Percentiles rank a stretch among this genome's conserved stretches.
These are phyloP conservation scores for Laothoe populi DNA, from an alignment of 2,888 invertebrate genomes.

Conservation along the genomic window DNA sequence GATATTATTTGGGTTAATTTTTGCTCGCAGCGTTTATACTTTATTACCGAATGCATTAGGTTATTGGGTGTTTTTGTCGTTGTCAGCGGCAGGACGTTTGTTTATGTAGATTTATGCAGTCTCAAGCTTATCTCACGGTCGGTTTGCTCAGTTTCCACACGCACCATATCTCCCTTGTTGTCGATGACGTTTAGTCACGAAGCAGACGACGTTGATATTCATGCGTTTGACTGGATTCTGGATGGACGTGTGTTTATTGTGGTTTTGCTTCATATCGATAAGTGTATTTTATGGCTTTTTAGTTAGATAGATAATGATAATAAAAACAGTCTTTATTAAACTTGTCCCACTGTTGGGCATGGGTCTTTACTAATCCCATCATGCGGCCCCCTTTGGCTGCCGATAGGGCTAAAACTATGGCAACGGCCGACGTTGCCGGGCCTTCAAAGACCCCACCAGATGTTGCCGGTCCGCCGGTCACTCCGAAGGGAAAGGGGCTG, in stretches of 20 bases:
- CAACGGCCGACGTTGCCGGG: no score
- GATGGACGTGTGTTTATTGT: slow-evolving; percentile 1
- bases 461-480: no score
- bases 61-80: slow-evolving; percentile 28
- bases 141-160: slow-evolving; percentile 68
- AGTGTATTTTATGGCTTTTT: no score
- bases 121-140: slow-evolving; percentile 72
- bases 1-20: slow-evolving; percentile 61
- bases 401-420: no score
- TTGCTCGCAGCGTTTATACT: slow-evolving; percentile 51
- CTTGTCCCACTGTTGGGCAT: no score
- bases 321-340: no score
- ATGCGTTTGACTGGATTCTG: slow-evolving; percentile 2
- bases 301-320: no score
- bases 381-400: no score
- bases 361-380: no score
- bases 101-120: slow-evolving; percentile 75
- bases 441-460: no score
- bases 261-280: neutral
- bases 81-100: slow-evolving; percentile 41
- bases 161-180: slow-evolving; percentile 66
- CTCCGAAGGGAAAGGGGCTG: no score
- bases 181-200: slow-evolving; percentile 45
- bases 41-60: slow-evolving; percentile 36
- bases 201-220: slow-evolving; percentile 5